Conservation (phyloP, 2,113 vertebrate species). For the Lepus europaeus region DNA sequence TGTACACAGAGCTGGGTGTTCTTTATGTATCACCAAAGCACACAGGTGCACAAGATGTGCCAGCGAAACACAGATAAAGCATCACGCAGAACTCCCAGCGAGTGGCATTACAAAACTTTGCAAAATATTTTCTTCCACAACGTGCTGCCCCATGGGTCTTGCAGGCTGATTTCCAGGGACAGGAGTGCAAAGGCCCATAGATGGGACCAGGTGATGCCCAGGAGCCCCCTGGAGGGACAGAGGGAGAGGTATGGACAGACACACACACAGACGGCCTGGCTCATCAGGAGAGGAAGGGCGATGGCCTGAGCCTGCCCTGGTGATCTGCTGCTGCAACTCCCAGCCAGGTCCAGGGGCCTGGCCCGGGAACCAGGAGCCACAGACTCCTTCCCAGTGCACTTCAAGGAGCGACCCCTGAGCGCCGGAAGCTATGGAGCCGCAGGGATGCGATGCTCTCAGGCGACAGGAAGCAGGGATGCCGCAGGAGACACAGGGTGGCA, state of each 20-base stretch:
- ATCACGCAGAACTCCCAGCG: neutral
- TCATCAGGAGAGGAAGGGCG: neutral
- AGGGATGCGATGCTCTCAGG: neutral
- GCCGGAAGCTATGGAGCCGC: neutral
- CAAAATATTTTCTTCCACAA: conserved; percentile 1
- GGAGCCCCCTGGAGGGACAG: neutral
- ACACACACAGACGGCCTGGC: neutral
- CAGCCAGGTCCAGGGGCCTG: neutral
- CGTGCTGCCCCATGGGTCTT: neutral
- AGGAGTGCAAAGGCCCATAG: neutral
- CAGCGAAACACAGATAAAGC: neutral
- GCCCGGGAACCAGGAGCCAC: neutral
- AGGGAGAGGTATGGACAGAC: neutral
- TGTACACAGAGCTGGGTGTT: neutral
- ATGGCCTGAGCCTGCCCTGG: accelerated
- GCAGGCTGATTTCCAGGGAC: neutral
- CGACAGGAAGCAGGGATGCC: neutral
- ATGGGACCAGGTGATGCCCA: accelerated
- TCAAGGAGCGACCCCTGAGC: neutral
- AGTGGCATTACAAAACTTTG: neutral
- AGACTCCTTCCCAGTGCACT: neutral
- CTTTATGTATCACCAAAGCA: neutral
- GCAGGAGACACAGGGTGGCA: too few relatives aligned
- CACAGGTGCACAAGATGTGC: accelerated
- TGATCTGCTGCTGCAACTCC: too few relatives aligned